Conservation (phyloP, 2,797 vertebrate genomes). For the Acipenser ruthenus region DNA sequence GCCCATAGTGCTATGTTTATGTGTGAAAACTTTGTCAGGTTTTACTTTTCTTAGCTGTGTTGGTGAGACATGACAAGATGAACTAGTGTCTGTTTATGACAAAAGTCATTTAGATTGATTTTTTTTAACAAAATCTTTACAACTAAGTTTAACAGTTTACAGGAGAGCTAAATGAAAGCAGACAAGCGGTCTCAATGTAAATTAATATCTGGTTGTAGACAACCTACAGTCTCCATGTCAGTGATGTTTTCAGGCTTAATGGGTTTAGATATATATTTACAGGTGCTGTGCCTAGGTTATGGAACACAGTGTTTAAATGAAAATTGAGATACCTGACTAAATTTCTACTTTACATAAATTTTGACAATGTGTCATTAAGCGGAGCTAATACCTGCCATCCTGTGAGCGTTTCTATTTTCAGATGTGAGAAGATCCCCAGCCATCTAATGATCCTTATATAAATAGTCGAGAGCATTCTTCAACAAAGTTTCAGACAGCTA, state of each 20-base stretch:
- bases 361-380: constrained; percentile 54
- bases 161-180: background rate
- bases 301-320: constrained; percentile 38
- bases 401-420: constrained; percentile 55
- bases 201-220: constrained; percentile 23
- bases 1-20: too few relatives aligned
- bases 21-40: too few relatives aligned
- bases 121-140: too few relatives aligned
- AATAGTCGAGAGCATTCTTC: constrained; percentile 50
- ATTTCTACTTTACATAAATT: constrained; percentile 51
- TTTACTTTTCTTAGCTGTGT: too few relatives aligned
- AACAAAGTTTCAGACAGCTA: constrained; percentile 46
- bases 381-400: constrained; percentile 45
- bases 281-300: constrained; percentile 38
- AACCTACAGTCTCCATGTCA: constrained; percentile 30
- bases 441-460: constrained; percentile 47
- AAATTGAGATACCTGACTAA: constrained; percentile 51
- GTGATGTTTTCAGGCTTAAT: constrained; percentile 50
- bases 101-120: too few relatives aligned
- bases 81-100: too few relatives aligned
- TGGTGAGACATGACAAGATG: too few relatives aligned
- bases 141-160: constrained; percentile 11
- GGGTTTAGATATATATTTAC: constrained; percentile 62
- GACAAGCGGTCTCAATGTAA: constrained; percentile 15
- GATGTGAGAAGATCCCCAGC: constrained; percentile 30